phyloP scores from a whole-genome alignment of 2,113 vertebrate genomes.

The Prionailurus viverrinus region DNA sequence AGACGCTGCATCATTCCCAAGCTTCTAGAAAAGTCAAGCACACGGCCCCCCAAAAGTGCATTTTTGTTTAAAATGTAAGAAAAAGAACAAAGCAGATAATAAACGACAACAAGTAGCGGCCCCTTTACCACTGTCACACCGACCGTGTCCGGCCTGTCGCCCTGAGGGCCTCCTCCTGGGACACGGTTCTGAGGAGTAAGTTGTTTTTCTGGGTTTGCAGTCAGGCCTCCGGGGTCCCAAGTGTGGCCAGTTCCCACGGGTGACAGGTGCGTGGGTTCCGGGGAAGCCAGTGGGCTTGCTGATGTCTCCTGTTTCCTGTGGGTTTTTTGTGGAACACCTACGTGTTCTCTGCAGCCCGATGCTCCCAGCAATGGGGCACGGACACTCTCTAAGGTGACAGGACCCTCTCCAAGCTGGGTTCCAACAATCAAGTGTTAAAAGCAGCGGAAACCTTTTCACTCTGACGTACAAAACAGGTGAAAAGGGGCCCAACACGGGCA shows the following conservation, averaged over 20 bases:
- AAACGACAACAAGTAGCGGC: background rate
- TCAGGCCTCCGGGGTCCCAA: too few species aligned
- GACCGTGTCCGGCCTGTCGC: accelerated
- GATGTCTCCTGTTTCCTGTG: background rate
- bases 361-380: background rate
- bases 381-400: background rate
- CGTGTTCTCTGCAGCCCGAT: background rate
- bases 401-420: background rate
- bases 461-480: accelerated
- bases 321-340: too few species aligned
- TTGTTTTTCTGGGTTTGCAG: background rate
- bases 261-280: background rate
- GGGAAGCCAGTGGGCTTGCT: background rate
- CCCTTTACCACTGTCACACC: accelerated
- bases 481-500: accelerated
- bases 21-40: constrained; percentile 85
- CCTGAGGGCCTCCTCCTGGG: background rate
- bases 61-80: background rate
- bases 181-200: background rate
- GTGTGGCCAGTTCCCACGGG: background rate
- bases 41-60: accelerated
- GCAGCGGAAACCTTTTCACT: background rate
- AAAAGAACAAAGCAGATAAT: background rate
- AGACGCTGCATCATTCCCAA: constrained; percentile 84
- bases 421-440: background rate